Percentiles rank a stretch among this genome's conserved stretches.
phyloP scores from a whole-genome alignment of 2,888 invertebrate species.

The Hirtodrosophila confusa region DNA sequence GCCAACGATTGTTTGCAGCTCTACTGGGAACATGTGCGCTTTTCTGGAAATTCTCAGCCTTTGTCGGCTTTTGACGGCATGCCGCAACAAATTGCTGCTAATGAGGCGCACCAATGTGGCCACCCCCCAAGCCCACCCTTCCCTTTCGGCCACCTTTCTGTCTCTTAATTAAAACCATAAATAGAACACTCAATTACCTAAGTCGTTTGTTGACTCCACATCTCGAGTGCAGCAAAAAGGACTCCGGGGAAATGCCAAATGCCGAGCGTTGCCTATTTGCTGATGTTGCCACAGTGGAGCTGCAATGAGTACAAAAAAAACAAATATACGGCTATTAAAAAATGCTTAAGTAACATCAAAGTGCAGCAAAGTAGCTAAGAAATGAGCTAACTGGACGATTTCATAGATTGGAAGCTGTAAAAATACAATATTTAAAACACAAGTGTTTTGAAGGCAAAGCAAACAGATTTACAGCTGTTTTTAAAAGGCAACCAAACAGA shows the following conservation, averaged over 20 bases:
- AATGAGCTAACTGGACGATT: background rate
- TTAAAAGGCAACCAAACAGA: no score
- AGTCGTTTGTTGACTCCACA: constrained; percentile 25
- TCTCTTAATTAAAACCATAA: constrained; percentile 67
- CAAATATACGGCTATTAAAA: constrained; percentile 23
- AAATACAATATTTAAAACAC: no score
- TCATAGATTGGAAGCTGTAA: background rate
- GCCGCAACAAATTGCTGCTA: constrained; percentile 72
- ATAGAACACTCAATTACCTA: constrained; percentile 51
- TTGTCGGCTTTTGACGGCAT: constrained; percentile 45
- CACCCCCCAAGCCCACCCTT: constrained; percentile 6
- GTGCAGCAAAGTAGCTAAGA: background rate
- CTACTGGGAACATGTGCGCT: constrained; percentile 10
- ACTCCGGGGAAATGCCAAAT: constrained; percentile 62
- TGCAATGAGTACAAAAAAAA: constrained; percentile 27
- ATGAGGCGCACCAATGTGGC: constrained; percentile 57
- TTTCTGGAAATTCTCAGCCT: constrained; percentile 24
- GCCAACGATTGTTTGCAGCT: no score
- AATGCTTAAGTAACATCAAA: background rate
- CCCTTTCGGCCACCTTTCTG: background rate
- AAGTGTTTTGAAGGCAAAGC: no score
- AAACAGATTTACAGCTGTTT: no score
- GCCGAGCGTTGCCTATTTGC: constrained; percentile 29
- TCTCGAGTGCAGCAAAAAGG: constrained; percentile 48
- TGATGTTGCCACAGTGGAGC: constrained; percentile 20